Percentiles rank a stretch among this genome's conserved stretches.
Conservation (phyloP, 2,113 vertebrate species). For the Megaleporinus macrocephalus region DNA sequence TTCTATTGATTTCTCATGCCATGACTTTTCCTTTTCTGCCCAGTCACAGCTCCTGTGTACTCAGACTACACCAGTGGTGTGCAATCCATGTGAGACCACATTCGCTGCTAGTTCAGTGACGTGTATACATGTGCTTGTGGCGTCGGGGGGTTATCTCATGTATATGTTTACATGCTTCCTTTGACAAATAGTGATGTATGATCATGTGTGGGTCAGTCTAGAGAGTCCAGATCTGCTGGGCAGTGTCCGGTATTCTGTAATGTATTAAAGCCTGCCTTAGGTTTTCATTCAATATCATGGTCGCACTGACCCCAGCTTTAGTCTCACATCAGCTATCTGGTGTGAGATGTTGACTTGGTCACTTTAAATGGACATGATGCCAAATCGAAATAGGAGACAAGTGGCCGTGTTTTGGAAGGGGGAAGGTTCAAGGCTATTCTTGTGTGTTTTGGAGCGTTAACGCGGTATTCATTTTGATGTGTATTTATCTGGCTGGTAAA, state of each 20-base stretch:
- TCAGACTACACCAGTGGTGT: background rate
- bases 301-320: background rate
- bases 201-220: background rate
- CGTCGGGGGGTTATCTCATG: conserved; percentile 5
- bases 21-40: background rate
- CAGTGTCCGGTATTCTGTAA: background rate
- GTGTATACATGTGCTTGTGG: background rate
- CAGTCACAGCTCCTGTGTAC: background rate
- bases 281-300: background rate
- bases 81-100: background rate
- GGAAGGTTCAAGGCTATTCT: conserved; percentile 43
- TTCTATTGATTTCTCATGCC: background rate
- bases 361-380: background rate
- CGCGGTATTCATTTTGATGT: conserved; percentile 28
- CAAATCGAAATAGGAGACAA: background rate
- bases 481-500: conserved; percentile 38
- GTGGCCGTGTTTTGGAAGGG: background rate
- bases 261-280: background rate
- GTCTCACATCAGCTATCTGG: background rate
- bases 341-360: background rate
- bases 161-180: conserved; percentile 22
- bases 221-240: background rate
- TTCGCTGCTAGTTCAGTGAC: conserved; percentile 36
- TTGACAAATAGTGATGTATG: background rate
- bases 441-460: conserved; percentile 20